Evolutionary conservation across 64 coral and sea anemone species (phyloP).

Genomic region (Stichodactyla helianthus): DNA sequence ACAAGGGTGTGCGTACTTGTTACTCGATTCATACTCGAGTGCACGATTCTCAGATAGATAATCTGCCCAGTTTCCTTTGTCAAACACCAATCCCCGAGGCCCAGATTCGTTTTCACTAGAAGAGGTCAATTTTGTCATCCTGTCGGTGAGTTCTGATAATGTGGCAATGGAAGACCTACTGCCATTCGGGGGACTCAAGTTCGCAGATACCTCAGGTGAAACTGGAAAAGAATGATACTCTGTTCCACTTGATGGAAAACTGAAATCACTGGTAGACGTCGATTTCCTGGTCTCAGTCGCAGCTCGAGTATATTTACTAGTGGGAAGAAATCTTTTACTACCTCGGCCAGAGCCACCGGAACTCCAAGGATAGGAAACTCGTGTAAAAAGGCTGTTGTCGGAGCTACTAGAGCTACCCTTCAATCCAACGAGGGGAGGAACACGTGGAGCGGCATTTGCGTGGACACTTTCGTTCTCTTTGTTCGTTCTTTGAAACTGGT

Average conservation of each 20-base stretch:
- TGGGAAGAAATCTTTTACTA: not conserved
- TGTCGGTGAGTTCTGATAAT: slow-evolving; percentile 41
- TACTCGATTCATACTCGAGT: not conserved
- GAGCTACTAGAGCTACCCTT: slow-evolving; percentile 9
- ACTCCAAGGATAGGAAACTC: not conserved
- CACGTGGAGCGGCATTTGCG: not conserved
- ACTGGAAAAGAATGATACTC: slow-evolving; percentile 25
- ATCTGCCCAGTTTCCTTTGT: not conserved
- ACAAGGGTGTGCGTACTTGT: not conserved
- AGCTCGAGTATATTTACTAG: not conserved
- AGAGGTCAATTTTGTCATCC: slow-evolving; percentile 45
- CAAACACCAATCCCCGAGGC: no score
- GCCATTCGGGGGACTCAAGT: not conserved
- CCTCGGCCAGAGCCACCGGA: not conserved
- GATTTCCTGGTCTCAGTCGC: not conserved
- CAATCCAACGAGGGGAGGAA: not conserved
- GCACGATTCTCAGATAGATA: slow-evolving; percentile 3
- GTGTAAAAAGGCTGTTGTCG: not conserved
- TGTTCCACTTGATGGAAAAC: slow-evolving; percentile 33
- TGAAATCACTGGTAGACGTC: slow-evolving; percentile 27
- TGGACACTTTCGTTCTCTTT: not conserved
- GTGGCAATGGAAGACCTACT: slow-evolving; percentile 27
- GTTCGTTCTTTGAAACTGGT: not conserved
- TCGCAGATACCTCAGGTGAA: not conserved
- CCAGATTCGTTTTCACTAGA: slow-evolving; percentile 31